phyloP scores from a whole-genome alignment of 2,888 invertebrate species.

The Mythimna pallens region DNA sequence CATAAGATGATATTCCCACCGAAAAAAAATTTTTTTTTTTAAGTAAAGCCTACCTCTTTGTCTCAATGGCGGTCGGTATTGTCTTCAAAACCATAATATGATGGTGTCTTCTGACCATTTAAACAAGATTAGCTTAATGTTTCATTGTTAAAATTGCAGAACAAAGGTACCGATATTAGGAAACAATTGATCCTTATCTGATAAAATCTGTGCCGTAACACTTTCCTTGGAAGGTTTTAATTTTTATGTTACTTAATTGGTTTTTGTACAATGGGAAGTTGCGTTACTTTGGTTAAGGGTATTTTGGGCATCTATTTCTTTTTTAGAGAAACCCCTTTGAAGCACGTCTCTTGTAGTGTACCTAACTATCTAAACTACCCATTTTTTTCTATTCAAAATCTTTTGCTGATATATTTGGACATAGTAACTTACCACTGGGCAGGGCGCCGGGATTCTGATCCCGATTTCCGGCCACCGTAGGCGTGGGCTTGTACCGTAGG shows the following conservation, averaged over 20 bases:
- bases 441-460: too few relatives aligned
- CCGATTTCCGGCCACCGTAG: too few relatives aligned
- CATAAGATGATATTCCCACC: too few relatives aligned
- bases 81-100: slow-evolving; percentile 50
- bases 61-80: slow-evolving; percentile 13
- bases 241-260: slow-evolving; percentile 14
- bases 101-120: slow-evolving; percentile 65
- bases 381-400: not conserved
- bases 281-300: slow-evolving; percentile 11
- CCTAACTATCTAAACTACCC: not conserved
- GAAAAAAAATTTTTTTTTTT: too few relatives aligned
- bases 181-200: slow-evolving; percentile 71
- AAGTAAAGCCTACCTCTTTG: slow-evolving; percentile 13
- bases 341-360: not conserved
- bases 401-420: not conserved
- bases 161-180: slow-evolving; percentile 75
- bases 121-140: slow-evolving; percentile 78
- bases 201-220: slow-evolving; percentile 56
- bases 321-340: not conserved
- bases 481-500: too few relatives aligned
- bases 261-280: slow-evolving; percentile 13
- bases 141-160: slow-evolving; percentile 72
- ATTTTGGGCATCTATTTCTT: slow-evolving; percentile 9
- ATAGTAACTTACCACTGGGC: not conserved
- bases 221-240: slow-evolving; percentile 51